These are phyloP conservation scores for Muscicapa comitata DNA, from an alignment of 2,797 vertebrate species.

Conservation along the genomic window DNA sequence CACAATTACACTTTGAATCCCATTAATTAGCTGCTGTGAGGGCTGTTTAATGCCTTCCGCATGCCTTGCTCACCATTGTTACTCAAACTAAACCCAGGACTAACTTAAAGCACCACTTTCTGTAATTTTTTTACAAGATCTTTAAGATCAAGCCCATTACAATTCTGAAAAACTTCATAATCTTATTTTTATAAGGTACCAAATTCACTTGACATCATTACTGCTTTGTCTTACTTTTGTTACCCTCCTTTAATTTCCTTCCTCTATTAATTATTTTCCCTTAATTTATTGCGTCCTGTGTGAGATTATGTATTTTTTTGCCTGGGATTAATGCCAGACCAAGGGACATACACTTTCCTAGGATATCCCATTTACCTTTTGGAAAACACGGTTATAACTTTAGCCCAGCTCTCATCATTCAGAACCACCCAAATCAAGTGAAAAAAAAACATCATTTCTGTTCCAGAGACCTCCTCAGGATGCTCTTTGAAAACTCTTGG, in stretches of 20 bases:
- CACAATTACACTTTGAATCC: not conserved
- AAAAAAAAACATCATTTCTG: not conserved
- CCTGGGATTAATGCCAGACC: constrained; percentile 32
- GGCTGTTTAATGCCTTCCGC: not conserved
- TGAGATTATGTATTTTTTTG: constrained; percentile 17
- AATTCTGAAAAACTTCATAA: not conserved
- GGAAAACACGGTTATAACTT: not conserved
- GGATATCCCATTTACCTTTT: constrained; percentile 43
- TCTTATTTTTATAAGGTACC: not conserved
- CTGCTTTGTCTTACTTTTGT: not conserved
- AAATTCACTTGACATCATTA: not conserved
- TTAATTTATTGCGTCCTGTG: constrained; percentile 54
- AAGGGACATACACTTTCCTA: not conserved
- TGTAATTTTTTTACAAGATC: not conserved
- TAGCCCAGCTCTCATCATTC: not conserved
- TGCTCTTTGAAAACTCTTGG: not conserved
- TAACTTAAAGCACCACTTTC: not conserved
- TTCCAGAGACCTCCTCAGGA: not conserved
- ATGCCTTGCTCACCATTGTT: not conserved
- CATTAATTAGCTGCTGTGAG: not conserved
- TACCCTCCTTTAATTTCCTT: constrained; percentile 62
- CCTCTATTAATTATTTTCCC: constrained; percentile 50
- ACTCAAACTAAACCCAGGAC: not conserved
- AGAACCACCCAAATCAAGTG: constrained; percentile 16
- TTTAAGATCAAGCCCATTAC: not conserved